Evolutionary conservation across 2,797 vertebrate genomes (phyloP).

Genomic region (Adelosebastes latens): DNA sequence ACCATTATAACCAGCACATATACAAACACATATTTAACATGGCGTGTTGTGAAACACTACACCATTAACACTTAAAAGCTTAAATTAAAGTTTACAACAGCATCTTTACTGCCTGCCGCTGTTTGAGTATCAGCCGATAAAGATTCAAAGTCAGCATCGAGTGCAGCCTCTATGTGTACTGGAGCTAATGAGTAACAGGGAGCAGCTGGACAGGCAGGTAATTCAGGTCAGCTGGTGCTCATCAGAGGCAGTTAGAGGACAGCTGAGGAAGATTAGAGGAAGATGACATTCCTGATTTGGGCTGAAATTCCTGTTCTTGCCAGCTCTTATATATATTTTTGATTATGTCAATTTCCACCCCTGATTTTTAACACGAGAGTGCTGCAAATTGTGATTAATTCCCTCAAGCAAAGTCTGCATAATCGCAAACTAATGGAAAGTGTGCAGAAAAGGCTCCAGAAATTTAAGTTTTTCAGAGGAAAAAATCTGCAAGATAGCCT

Average conservation of each 20-base stretch:
- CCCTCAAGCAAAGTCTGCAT: not conserved
- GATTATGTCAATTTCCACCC: not conserved
- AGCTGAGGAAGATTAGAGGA: not conserved
- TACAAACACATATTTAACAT: not conserved
- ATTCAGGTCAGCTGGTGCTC: not conserved
- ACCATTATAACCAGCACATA: not conserved
- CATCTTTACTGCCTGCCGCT: not conserved
- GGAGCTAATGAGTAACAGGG: not conserved
- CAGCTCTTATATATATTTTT: not conserved
- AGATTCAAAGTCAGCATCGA: not conserved
- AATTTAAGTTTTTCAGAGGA: not conserved
- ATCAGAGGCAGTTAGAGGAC: not conserved
- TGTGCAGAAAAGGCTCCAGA: not conserved
- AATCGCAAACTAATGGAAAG: not conserved
- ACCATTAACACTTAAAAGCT: not conserved
- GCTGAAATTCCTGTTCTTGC: no score
- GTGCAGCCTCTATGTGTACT: not conserved
- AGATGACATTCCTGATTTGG: not conserved
- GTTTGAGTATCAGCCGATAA: not conserved
- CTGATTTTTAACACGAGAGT: not conserved
- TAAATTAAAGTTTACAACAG: not conserved
- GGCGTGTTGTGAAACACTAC: not conserved
- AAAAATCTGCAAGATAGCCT: not conserved
- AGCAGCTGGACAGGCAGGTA: not conserved
- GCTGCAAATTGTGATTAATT: not conserved